Evolutionary conservation across 1,140 invertebrate species (phyloP).

Genomic region (Aethina tumida): DNA sequence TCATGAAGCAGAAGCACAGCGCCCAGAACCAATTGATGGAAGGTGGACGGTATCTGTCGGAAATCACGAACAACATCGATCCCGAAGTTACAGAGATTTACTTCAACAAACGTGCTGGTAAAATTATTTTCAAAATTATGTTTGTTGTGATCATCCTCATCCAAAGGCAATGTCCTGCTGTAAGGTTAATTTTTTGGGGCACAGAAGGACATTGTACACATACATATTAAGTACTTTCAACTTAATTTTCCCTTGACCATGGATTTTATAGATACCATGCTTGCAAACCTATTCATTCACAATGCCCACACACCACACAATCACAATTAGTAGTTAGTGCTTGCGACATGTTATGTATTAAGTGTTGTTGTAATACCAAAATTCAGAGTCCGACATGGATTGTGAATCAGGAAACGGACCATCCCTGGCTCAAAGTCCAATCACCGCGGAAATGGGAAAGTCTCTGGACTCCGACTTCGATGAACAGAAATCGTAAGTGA

Average conservation of each 20-base stretch:
- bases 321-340: slow-evolving; percentile 1
- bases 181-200: background rate
- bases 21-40: slow-evolving; percentile 38
- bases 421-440: slow-evolving; percentile 86
- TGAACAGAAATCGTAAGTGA: slow-evolving; percentile 42
- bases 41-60: slow-evolving; percentile 88
- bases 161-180: slow-evolving; percentile 10
- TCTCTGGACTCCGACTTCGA: slow-evolving; percentile 74
- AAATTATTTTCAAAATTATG: no score
- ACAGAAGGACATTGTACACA: background rate
- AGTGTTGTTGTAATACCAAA: slow-evolving; percentile 29
- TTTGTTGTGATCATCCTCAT: background rate
- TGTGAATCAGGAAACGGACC: slow-evolving; percentile 90
- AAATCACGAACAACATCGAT: slow-evolving; percentile 82
- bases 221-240: background rate
- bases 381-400: slow-evolving; percentile 70
- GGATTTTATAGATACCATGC: background rate
- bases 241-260: background rate
- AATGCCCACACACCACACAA: background rate
- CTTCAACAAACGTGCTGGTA: slow-evolving; percentile 52
- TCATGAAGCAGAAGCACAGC: slow-evolving; percentile 77
- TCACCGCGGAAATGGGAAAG: slow-evolving; percentile 73
- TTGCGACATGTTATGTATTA: slow-evolving; percentile 19
- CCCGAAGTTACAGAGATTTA: slow-evolving; percentile 85
- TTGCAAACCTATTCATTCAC: background rate